Conservation (phyloP, 2,797 vertebrate species). For the Ambastaia sidthimunki region DNA sequence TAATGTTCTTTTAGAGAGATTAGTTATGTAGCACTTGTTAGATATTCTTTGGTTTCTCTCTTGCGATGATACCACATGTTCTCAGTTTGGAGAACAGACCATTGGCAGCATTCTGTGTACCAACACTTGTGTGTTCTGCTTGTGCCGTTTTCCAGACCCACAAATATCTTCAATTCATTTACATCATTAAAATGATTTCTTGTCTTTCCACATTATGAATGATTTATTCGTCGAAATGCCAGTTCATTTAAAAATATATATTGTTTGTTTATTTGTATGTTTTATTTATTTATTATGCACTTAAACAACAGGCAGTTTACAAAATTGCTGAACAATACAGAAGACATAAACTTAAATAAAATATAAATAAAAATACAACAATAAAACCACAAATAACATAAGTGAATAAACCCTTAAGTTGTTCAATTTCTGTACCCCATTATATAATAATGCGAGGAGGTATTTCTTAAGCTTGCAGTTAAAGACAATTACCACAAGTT, state of each 20-base stretch:
- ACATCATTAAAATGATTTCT: slow-evolving; percentile 54
- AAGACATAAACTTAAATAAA: too few relatives aligned
- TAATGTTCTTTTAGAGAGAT: slow-evolving; percentile 26
- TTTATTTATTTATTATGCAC: too few relatives aligned
- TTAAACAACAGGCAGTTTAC: too few relatives aligned
- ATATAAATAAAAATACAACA: too few relatives aligned
- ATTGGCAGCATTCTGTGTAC: slow-evolving; percentile 64
- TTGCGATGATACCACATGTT: slow-evolving; percentile 63
- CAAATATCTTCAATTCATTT: slow-evolving; percentile 59
- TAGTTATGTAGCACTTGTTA: slow-evolving; percentile 55
- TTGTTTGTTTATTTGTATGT: too few relatives aligned
- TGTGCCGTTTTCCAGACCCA: slow-evolving; percentile 62
- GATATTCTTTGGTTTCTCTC: slow-evolving; percentile 56
- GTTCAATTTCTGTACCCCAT: too few relatives aligned
- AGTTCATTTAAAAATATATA: slow-evolving; percentile 9
- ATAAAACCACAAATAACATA: too few relatives aligned
- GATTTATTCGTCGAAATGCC: slow-evolving; percentile 9
- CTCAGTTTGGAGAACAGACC: slow-evolving; percentile 65
- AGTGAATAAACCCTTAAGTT: too few relatives aligned
- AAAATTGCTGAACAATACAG: too few relatives aligned
- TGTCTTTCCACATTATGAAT: slow-evolving; percentile 40
- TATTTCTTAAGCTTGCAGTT: too few relatives aligned
- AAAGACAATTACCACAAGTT: too few relatives aligned
- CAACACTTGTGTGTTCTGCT: slow-evolving; percentile 63
- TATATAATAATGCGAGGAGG: too few relatives aligned